Evolutionary conservation across 2,113 vertebrate genomes (phyloP), one percentile per base, ranked within the genome.

Genomic region (Seriola quinqueradiata): DNA sequence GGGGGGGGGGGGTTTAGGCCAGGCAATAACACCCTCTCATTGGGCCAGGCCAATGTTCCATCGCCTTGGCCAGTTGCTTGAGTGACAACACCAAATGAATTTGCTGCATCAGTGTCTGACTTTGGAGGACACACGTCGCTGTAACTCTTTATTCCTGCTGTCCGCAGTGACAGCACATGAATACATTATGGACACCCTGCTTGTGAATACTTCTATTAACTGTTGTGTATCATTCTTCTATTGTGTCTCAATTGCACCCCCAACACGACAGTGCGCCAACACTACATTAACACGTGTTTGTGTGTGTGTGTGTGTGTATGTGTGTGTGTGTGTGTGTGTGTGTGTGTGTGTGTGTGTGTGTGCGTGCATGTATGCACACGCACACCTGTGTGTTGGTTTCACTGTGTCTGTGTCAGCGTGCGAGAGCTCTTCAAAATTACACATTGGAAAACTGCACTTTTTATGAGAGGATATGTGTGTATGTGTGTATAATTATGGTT

Each of bases 401-500:
- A 11, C 50, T 57, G 36, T 60, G 82, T 87, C 73, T 70, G 64
- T 71, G 48, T 70, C 75, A 36, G 65, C 61, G 19, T 67, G 82
- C 59, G 44, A 76, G 87, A 19, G 71, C 85, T 81, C 61, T 87
- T 87, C 66, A 71, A 67, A 87, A 89, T 89, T 86, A 86, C 85
- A 90, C 83, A 82, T 80, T 48, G 59, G 79, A 74, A 89, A 89
- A 78, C 60, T 40, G 65, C 82, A 69, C 71, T 80, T 91, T 90
- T 85, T 88, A 89, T 73, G 81, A 86, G 88, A 70, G 82, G 71
- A 70, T 79, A 34, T 88, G 86, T 79, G 72, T 74, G 79, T 75
- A 71, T 89, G 76, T 91, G 89, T 89, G 89, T 93, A 87, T 95
- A 94, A 95, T 95, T 95, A 93, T 65, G 82, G 87, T 93, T 95